Percentiles rank a stretch among this genome's conserved stretches.
phyloP scores from a whole-genome alignment of 2,888 invertebrate genomes.

The Sarcophaga caerulescens region DNA sequence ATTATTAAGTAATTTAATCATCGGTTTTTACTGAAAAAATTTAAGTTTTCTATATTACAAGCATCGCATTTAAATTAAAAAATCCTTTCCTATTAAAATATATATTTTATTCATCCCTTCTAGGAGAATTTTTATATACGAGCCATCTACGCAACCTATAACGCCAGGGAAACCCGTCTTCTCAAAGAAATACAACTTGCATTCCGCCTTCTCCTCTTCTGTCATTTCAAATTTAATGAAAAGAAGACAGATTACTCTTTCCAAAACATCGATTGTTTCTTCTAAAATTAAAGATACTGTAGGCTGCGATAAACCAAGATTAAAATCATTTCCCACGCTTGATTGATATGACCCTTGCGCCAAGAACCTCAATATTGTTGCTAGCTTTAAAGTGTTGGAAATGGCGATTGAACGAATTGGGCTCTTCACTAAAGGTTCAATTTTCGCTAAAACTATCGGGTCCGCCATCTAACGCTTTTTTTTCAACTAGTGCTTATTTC shows the following conservation, averaged over 20 bases:
- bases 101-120: too few relatives aligned
- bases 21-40: neutral
- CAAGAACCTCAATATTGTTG: constrained; percentile 42
- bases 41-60: constrained; percentile 2
- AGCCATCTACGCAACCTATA: constrained; percentile 16
- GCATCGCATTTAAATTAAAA: neutral
- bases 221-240: constrained; percentile 28
- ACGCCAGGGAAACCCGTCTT: neutral
- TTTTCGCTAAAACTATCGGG: too few relatives aligned
- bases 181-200: constrained; percentile 9
- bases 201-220: constrained; percentile 13
- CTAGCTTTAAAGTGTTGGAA: constrained; percentile 37
- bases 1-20: neutral
- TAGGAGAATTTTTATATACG: constrained; percentile 19
- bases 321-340: constrained; percentile 46
- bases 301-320: constrained; percentile 41
- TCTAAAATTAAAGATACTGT: constrained; percentile 33
- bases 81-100: constrained; percentile 6
- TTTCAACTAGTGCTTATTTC: too few relatives aligned
- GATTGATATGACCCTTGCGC: constrained; percentile 38
- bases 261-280: constrained; percentile 15
- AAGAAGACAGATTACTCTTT: constrained; percentile 8
- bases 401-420: neutral
- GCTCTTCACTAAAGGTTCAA: too few relatives aligned
- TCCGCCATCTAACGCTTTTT: too few relatives aligned